Base-by-base conservation (phyloP, 2,888 invertebrate species). In the Dynastes maya region DNA sequence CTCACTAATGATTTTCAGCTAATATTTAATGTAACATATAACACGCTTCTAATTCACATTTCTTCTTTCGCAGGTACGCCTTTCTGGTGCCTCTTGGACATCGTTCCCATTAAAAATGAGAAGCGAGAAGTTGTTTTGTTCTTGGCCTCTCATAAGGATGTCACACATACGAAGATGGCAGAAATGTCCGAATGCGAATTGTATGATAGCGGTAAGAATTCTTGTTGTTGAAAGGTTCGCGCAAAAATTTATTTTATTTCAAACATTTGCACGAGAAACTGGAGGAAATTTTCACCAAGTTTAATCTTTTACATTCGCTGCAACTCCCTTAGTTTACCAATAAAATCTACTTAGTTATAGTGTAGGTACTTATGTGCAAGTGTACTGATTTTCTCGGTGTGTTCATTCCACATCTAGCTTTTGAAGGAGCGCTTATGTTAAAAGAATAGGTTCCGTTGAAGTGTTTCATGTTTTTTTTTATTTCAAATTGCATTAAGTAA, bases 71-170 rank as follows among this genome's bases (percentile, higher is more conserved):
- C 92, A 97, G 97, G 96, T 82, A 93, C 94, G 84, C 95, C 96
- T 76, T 98, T 98, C 90, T 97, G 97, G 96, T 98, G 98, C 90
- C 92, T 98, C 84, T 92, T 98, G 90, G 98, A 98, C 90, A 97
- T 98, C 89, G 98, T 98, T 81, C 98, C 98, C 87, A 98, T 98
- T 90, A 98, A 98, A 91, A 98, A 98, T 92, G 98, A 98, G 89
- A 98, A 98, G 89, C 93, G 97, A 81, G 97, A 98, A 91, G 98
- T 98, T 86, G 98, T 98, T 45, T 91, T 98, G 85, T 98, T 97
- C 89, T 92, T 98, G 88, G 98, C 97, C 81, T 98, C 98, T 29
- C 97, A 98, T 91, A 98, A 98, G 91, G 98, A 98, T 90, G 96
- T 98, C 89, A 97, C 97, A 80, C 94, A 95, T 89, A 95, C 95